Evolutionary conservation across 2,113 vertebrate species (phyloP).

Genomic region (Hypomesus transpacificus): DNA sequence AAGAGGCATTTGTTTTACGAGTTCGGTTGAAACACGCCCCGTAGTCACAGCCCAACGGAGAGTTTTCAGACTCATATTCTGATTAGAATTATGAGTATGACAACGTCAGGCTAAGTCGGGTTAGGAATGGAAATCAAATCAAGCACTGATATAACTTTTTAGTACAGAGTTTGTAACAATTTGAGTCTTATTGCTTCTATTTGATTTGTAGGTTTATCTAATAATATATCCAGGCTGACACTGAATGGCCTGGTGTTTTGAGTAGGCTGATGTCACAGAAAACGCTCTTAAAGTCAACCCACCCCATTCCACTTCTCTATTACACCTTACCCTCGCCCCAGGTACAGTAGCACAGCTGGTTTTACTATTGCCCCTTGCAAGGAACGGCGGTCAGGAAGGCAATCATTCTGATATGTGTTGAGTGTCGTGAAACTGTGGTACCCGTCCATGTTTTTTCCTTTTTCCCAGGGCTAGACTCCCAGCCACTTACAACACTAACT

Average conservation of each 20-base stretch:
- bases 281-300: slow-evolving; percentile 17
- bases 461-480: slow-evolving; percentile 23
- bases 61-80: too few species aligned
- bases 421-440: not conserved
- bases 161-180: too few species aligned
- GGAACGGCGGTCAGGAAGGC: slow-evolving; percentile 17
- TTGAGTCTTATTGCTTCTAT: too few species aligned
- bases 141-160: too few species aligned
- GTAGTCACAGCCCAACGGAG: too few species aligned
- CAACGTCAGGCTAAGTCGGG: too few species aligned
- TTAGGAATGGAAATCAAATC: too few species aligned
- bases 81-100: too few species aligned
- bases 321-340: not conserved
- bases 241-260: slow-evolving; percentile 20
- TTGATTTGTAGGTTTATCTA: too few species aligned
- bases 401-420: not conserved
- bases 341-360: slow-evolving; percentile 59
- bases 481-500: slow-evolving; percentile 31
- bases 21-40: too few species aligned
- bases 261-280: not conserved
- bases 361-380: slow-evolving; percentile 42
- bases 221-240: slow-evolving; percentile 31
- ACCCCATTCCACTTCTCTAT: not conserved
- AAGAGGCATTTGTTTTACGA: too few species aligned
- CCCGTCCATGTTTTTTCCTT: too few species aligned